Base-by-base conservation (phyloP, 2,113 vertebrate species). In the Proterorhinus semilunaris region DNA sequence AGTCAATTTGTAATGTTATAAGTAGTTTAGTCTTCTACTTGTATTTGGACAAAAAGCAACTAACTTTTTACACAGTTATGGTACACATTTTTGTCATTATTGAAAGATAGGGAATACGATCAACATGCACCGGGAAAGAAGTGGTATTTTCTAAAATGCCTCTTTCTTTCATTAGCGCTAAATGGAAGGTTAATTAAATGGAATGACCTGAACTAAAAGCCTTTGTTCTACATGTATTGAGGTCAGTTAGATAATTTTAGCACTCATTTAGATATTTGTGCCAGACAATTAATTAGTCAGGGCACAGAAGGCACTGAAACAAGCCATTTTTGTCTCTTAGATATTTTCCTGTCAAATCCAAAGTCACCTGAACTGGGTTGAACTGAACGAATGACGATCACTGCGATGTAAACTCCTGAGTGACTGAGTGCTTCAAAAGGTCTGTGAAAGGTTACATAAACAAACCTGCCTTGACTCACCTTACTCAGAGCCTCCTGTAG, bases 401-500 rank as follows among this genome's bases (percentile, higher is more conserved):
- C 27, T 36, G 27, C 27, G 27, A 36, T 36, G 27, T 36, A 36
- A 36, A 5, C 27, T 36, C 27, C 27, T 36, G 27, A 36, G 1
- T 36, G 27, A 36, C 27, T 36, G 27, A 36, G 27, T 5, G 27
- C 27, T 36, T 36, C 4, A 36, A 36, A 36, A 36, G 3, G 27
- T 27, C 27, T 27, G 27, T 27, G 3, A 27, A 27, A 27, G 27
- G 27, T 5, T 36, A 36, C 1, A 36, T 36, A 36, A 36, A 36
- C 4, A 36, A 36, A 36, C 27, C 4, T 36, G 27, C 27, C 27
- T 36, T 5, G 27, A 70, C 86, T 79, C 69, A 98, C 97, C 96
- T 98, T 99, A 57, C 88, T 94, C 63, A 97, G 87, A 64, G 95
- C 73, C 74, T 97, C 96, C 58, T 97, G 96, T 68, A 98, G 69